These are phyloP conservation scores for Drosophila rellima DNA, from an alignment of 2,888 invertebrate species.

Conservation along the genomic window DNA sequence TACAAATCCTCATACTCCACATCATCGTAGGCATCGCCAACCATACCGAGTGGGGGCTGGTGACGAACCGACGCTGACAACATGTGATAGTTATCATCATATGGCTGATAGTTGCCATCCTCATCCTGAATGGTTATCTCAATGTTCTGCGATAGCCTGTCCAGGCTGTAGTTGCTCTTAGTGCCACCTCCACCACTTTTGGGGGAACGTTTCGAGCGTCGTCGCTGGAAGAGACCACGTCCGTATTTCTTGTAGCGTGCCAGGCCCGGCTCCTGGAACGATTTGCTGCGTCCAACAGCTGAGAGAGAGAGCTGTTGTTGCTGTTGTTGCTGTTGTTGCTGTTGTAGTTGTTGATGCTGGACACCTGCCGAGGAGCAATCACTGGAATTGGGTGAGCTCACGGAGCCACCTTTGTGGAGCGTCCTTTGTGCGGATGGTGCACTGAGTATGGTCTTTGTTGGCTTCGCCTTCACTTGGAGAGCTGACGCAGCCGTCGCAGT, in stretches of 20 bases:
- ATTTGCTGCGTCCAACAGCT: constrained; percentile 84
- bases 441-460: constrained; percentile 62
- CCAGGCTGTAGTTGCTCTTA: constrained; percentile 83
- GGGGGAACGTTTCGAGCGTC: constrained; percentile 82
- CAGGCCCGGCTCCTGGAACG: constrained; percentile 85
- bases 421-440: constrained; percentile 68
- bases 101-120: constrained; percentile 84
- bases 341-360: constrained; percentile 45
- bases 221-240: constrained; percentile 82
- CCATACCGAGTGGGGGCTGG: no score
- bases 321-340: constrained; percentile 22
- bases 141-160: constrained; percentile 84
- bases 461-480: constrained; percentile 68
- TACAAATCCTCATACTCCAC: constrained; percentile 69
- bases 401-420: constrained; percentile 71
- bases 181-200: constrained; percentile 46
- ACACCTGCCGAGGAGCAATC: constrained; percentile 79
- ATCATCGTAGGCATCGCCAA: constrained; percentile 63
- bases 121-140: constrained; percentile 85
- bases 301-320: constrained; percentile 41
- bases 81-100: constrained; percentile 83
- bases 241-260: constrained; percentile 81
- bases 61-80: constrained; percentile 45
- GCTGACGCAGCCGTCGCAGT: constrained; percentile 72
- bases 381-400: constrained; percentile 83